Conservation (phyloP, 2,797 vertebrate species). For the Leptoclinus maculatus region DNA sequence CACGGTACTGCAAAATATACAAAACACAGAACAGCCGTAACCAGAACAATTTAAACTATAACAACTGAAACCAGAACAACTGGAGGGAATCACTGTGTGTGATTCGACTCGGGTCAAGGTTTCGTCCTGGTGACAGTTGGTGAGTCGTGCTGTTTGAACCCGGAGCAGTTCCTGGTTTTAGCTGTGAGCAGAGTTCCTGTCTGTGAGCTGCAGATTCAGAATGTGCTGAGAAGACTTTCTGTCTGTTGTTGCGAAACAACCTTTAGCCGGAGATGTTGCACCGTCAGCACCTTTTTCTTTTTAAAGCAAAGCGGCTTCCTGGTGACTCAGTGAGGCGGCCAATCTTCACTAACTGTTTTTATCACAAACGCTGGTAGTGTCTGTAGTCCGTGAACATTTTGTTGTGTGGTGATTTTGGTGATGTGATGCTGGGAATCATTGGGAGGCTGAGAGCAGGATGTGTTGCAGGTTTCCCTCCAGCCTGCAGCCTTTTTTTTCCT, state of each 20-base stretch:
- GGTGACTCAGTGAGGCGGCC: constrained; percentile 22
- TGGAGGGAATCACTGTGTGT: background rate
- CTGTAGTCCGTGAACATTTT: no score
- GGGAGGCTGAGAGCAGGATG: no score
- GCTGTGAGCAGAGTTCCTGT: constrained; percentile 54
- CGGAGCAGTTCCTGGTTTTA: constrained; percentile 29
- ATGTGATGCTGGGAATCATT: no score
- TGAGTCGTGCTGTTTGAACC: background rate
- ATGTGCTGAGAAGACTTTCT: constrained; percentile 65
- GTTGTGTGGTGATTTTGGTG: no score
- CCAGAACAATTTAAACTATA: background rate
- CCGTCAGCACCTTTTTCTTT: constrained; percentile 63
- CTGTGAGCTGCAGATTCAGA: constrained; percentile 17
- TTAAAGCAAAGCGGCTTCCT: constrained; percentile 51
- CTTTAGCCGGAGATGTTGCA: constrained; percentile 59
- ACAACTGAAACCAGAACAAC: background rate
- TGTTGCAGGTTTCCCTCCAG: no score
- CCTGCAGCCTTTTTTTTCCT: no score
- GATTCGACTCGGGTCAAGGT: background rate
- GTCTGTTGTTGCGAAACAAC: constrained; percentile 65
- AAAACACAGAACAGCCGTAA: background rate
- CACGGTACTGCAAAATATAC: background rate
- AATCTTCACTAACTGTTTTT: no score
- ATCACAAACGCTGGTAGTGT: no score
- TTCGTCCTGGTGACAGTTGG: background rate